These are phyloP conservation scores for Neopipo cinnamomea DNA, from an alignment of 2,113 vertebrate species.

Conservation along the genomic window DNA sequence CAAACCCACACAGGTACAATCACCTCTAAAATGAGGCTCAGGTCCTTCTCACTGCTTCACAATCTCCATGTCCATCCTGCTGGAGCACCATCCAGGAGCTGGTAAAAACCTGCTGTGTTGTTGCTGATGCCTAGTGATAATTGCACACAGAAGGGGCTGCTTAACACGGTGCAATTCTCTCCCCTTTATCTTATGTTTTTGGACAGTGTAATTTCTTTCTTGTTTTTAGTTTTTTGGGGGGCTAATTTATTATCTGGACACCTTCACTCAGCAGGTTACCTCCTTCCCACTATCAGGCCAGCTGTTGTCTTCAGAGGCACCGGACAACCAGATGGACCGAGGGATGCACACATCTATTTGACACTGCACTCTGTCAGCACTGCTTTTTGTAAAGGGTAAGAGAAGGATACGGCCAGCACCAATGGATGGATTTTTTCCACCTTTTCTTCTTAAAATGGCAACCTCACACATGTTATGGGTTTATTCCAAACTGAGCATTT, in stretches of 20 bases:
- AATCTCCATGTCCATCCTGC: not conserved
- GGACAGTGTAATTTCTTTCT: not conserved
- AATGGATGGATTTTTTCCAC: not conserved
- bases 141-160: not conserved
- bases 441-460: not conserved
- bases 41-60: not conserved
- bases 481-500: not conserved
- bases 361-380: not conserved
- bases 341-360: fast-evolving
- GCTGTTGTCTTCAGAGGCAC: not conserved
- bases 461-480: not conserved
- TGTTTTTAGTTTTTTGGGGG: not conserved
- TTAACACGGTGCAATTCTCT: not conserved
- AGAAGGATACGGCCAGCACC: not conserved
- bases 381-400: not conserved
- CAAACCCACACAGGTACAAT: not conserved
- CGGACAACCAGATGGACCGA: not conserved
- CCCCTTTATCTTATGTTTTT: not conserved
- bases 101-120: not conserved
- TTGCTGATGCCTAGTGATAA: not conserved
- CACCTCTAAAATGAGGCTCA: not conserved
- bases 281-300: not conserved
- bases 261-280: not conserved
- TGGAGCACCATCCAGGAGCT: not conserved
- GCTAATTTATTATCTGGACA: constrained; percentile 18